phyloP scores from a whole-genome alignment of 2,888 invertebrate genomes.

The Dryobotodes eremita region DNA sequence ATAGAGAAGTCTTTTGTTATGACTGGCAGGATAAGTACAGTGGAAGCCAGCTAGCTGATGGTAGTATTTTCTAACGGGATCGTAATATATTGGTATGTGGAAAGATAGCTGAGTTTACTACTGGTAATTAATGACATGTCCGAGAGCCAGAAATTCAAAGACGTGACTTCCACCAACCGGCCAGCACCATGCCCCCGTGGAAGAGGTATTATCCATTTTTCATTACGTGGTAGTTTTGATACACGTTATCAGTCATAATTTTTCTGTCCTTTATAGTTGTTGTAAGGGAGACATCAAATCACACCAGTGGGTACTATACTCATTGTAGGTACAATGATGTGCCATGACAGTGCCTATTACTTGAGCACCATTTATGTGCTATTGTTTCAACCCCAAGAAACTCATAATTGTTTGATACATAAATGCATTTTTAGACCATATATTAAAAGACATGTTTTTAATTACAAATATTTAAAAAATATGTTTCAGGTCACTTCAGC shows the following conservation, averaged over 20 bases:
- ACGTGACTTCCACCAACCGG: background rate
- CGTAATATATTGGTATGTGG: too few species aligned
- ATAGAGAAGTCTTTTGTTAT: slow-evolving; percentile 29
- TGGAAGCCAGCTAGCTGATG: too few species aligned
- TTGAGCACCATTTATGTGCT: too few species aligned
- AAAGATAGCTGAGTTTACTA: background rate
- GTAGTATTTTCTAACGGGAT: background rate
- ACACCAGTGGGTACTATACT: background rate
- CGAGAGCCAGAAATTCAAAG: background rate
- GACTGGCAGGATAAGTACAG: background rate
- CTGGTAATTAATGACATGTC: background rate
- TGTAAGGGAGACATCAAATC: background rate
- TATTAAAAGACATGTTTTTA: too few species aligned
- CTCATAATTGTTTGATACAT: too few species aligned
- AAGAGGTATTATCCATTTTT: too few species aligned
- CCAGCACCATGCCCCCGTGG: background rate
- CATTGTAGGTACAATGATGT: background rate
- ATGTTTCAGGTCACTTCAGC: background rate
- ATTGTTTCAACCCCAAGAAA: too few species aligned
- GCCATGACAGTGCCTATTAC: too few species aligned
- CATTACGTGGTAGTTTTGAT: background rate
- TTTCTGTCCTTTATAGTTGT: background rate
- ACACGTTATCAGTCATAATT: background rate
- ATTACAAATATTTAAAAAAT: too few species aligned
- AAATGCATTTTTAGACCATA: too few species aligned